A percentile compares a stretch with the other conserved stretches of the same genome.
Conservation (phyloP, 2,113 vertebrate genomes). For the Cynopterus brachyotis region DNA sequence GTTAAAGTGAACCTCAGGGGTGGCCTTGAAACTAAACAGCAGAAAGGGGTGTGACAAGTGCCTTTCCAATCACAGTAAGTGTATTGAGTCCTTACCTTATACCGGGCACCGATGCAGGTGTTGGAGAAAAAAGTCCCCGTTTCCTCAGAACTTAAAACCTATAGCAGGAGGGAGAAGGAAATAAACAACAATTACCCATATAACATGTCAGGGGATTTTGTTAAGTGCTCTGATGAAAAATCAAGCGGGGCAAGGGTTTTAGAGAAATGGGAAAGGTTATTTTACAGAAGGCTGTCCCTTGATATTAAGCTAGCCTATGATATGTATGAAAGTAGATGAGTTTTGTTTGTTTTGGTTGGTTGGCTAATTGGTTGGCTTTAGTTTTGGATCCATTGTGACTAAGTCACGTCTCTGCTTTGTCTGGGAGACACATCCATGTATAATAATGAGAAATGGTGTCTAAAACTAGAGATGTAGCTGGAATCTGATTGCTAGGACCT, state of each 20-base stretch:
- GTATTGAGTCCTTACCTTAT: neutral
- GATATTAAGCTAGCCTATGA: neutral
- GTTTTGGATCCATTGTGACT: neutral
- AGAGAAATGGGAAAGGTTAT: neutral
- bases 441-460: neutral
- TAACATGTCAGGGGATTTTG: neutral
- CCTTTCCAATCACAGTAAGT: neutral
- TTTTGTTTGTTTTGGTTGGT: neutral
- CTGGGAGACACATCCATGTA: neutral
- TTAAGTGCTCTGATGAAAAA: neutral
- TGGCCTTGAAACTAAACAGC: slow-evolving; percentile 1
- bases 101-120: neutral
- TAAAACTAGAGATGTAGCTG: neutral
- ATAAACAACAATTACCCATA: neutral
- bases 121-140: neutral
- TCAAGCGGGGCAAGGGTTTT: neutral
- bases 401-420: neutral
- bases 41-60: neutral
- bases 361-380: neutral
- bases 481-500: neutral
- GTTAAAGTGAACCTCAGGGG: neutral
- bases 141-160: neutral
- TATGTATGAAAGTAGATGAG: no score
- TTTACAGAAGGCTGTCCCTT: neutral
- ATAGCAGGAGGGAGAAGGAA: neutral